Evolutionary conservation across 2,113 vertebrate genomes (phyloP), one percentile per base, ranked within the genome.

Genomic region (Pelodiscus sinensis): DNA sequence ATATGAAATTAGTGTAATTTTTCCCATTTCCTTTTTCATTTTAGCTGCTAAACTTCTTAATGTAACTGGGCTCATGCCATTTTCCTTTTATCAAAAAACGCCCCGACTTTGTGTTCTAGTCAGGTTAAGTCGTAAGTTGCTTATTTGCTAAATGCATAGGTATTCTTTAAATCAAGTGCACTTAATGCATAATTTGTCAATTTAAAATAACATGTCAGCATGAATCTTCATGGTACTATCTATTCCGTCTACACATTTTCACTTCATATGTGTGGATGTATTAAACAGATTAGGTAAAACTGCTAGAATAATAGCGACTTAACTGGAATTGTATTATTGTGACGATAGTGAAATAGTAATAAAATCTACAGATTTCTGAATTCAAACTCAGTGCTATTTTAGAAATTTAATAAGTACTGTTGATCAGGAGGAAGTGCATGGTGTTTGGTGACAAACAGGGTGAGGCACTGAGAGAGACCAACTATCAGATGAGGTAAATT

Each of bases 401-500:
- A 75, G 86, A 85, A 54, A 81, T 96, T 94, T 90, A 92, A 12
- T 86, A 95, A 94, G 81, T 84, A 51, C 29, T 79, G 89, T 92
- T 82, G 83, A 71, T 94, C 27, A 6, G 78, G 78, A 18, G 51
- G 78, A n/a, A 21, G 54, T 71, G 6, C 68, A 54, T 54, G 51
- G 51, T 62, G 58, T n/a, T 79, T n/a, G 9, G 8, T 71, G 27
- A 29, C 13, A 24, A 57, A 65, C 29, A 65, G 62, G 27, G 6
- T 31, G 29, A 31, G 62, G 13, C 62, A 65, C 62, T 31, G 44
- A 44, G 27, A 65, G 79, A 55, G 18, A 31, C 54, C 19, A 71
- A 4, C 15, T 71, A 62, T 71, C 29, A 35, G 14, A n/a, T 31
- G 31, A n/a, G 79, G 18, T 55, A 54, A 4, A 21, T 12, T 4